Conservation (phyloP, 1,140 invertebrate genomes). For the Leptinotarsa undecemlineata region DNA sequence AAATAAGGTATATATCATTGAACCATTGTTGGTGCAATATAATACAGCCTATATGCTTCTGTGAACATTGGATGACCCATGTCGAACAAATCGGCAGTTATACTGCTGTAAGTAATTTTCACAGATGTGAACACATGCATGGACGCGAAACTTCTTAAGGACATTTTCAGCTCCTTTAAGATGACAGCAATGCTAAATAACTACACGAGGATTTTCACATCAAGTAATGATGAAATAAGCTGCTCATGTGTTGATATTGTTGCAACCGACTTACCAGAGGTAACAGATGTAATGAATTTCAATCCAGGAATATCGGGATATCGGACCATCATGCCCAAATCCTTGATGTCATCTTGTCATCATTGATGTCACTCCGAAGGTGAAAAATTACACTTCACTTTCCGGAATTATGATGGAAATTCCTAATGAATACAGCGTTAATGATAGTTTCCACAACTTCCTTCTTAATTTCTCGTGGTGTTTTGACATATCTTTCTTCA, state of each 20-base stretch:
- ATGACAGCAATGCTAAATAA: not conserved
- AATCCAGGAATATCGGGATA: not conserved
- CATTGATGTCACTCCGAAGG: too few relatives aligned
- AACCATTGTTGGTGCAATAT: too few relatives aligned
- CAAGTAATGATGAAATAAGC: not conserved
- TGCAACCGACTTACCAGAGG: not conserved
- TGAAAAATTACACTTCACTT: not conserved
- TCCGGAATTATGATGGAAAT: not conserved
- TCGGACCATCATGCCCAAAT: not conserved
- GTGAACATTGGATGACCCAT: not conserved
- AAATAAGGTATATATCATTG: too few relatives aligned
- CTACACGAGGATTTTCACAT: constrained; percentile 3
- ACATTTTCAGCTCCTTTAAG: not conserved
- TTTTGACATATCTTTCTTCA: too few relatives aligned
- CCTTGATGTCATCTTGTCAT: not conserved
- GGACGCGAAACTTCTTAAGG: not conserved
- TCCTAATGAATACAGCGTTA: not conserved
- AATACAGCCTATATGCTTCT: not conserved
- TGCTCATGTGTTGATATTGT: not conserved
- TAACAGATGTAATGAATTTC: not conserved
- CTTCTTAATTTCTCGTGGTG: too few relatives aligned
- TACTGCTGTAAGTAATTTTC: constrained; percentile 8
- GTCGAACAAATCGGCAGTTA: not conserved
- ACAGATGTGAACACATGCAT: not conserved
- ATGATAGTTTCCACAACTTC: too few relatives aligned